Conservation (phyloP, 1,140 invertebrate genomes). For the Leptopilina boulardi region DNA sequence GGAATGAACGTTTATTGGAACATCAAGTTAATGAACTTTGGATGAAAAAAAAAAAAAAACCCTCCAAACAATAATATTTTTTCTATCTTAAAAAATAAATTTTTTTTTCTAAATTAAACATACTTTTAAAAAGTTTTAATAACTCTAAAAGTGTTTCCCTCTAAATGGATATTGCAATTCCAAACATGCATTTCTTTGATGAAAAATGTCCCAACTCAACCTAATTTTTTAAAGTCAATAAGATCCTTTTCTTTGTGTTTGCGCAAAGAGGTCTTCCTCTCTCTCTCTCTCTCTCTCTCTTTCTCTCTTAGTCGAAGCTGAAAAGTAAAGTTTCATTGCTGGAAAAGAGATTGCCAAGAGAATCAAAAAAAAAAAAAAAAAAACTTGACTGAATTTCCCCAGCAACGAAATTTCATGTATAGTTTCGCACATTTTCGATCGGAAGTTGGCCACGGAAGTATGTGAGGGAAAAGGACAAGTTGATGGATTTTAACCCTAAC, state of each 20-base stretch:
- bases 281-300: no score
- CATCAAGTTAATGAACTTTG: conserved; percentile 17
- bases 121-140: not conserved
- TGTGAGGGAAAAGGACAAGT: conserved; percentile 58
- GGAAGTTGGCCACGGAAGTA: conserved; percentile 38
- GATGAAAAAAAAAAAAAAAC: not conserved
- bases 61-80: no score
- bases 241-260: conserved; percentile 4
- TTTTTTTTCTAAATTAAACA: no score
- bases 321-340: conserved; percentile 22
- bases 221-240: conserved; percentile 25
- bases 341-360: not conserved
- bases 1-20: conserved; percentile 3
- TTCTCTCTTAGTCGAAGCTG: conserved; percentile 3
- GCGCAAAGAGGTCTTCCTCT: not conserved
- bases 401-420: conserved; percentile 6
- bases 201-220: conserved; percentile 20
- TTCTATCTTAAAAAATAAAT: no score
- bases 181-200: conserved; percentile 23
- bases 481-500: conserved; percentile 71
- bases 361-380: not conserved
- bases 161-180: conserved; percentile 13
- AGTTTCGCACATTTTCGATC: conserved; percentile 17
- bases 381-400: not conserved
- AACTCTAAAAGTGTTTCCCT: not conserved